Evolutionary conservation across 2,888 invertebrate genomes (phyloP), one percentile per base, ranked within the genome.

Genomic region (Tanypteryx hageni): DNA sequence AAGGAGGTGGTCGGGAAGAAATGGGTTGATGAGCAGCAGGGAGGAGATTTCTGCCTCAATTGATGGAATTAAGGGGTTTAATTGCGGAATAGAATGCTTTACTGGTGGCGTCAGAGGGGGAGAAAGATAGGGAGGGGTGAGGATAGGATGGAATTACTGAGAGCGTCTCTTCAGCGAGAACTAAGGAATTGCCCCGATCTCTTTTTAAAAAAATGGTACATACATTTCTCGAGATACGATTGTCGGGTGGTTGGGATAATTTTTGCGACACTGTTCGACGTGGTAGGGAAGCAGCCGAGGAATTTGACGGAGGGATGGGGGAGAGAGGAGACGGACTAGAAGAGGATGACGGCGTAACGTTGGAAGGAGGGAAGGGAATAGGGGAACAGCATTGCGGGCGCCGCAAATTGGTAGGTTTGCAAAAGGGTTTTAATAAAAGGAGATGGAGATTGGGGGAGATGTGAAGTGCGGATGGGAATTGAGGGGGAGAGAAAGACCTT

Each of bases 321-420:
- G 18, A 22, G 18, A 31, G 10, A 27, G 27, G 31, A 27, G n/a
- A 68, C n/a, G 22, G 27, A 61, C 11, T 10, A 31, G 61, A 44
- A 31, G 44, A 44, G 5, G 44, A 44, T 44, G 44, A 44, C 44
- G 44, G 44, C 44, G 57, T 57, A 44, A 44, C 10, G 44, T 11
- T 82, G 11, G 11, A 44, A 7, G 44, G 44, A 44, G 44, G 82
- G 27, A 8, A 56, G 83, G 83, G 83, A 44, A 83, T 44, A 44
- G 5, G 44, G 44, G 44, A 5, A 44, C 44, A 44, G 44, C 44
- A 89, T 64, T 89, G 89, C 44, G 31, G 61, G 89, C 44, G 31
- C 56, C 68, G 64, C 89, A 89, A 89, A 89, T 61, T 68, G 64
- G 89, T 64, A 44, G 89, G 64, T 89, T 89, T 89, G 89, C 89